Evolutionary conservation across 2,113 vertebrate genomes (phyloP).

Genomic region (Aegithalos caudatus): DNA sequence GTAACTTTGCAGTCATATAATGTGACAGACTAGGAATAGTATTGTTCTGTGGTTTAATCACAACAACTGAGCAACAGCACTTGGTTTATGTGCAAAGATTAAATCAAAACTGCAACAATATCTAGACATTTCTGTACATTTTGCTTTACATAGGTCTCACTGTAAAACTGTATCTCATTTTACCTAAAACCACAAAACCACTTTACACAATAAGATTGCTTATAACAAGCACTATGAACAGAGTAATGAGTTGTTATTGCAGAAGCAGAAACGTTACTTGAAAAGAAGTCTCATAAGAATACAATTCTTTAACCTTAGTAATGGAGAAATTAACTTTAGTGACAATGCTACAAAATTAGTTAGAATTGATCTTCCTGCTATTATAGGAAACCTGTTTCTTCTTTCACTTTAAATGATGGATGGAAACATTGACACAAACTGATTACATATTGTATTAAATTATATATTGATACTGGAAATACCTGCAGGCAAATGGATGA

Average conservation of each 20-base stretch:
- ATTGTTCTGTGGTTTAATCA: background rate
- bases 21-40: background rate
- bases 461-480: background rate
- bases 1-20: background rate
- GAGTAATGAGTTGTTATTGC: background rate
- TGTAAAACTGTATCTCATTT: background rate
- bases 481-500: background rate
- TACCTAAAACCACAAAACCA: background rate
- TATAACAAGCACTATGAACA: background rate
- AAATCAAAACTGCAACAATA: background rate
- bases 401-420: background rate
- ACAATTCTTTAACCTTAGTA: background rate
- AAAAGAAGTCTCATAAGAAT: background rate
- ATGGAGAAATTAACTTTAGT: background rate
- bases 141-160: background rate
- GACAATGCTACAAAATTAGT: background rate
- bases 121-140: background rate
- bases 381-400: background rate
- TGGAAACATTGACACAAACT: background rate
- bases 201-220: background rate
- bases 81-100: background rate
- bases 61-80: background rate
- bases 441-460: background rate
- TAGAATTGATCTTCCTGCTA: background rate
- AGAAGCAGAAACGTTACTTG: background rate